Evolutionary conservation across 30 jellyfish, hydroid and myxozoan species (phyloP), one percentile per base, ranked within the genome.

Genomic region (Hydra vulgaris): DNA sequence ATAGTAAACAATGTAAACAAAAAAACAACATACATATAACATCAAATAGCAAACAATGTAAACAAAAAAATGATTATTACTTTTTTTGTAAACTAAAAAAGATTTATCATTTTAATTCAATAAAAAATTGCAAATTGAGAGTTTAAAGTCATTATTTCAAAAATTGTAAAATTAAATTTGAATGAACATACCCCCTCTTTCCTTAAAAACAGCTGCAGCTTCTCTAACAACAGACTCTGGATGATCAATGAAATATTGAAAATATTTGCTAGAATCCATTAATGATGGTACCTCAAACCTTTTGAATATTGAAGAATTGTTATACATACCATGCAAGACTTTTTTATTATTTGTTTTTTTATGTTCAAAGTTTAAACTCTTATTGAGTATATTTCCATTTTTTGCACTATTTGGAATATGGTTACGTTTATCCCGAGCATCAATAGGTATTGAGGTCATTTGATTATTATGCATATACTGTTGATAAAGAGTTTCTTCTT

Each of bases 401-500:
- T 4, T 8, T 1, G 75, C 25, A n/a, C 16, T 7, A 68, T 20
- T 68, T 7, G 75, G 85, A 17, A 78, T 66, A 40, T 78, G 21
- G 77, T 55, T 40, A 7, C 85, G 74, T 61, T 78, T 78, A 25
- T 78, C 85, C 21, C 85, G 26, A 21, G 55, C 54, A 19, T 54
- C 79, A 19, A 27, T 53, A 20, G 74, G 55, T 1, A 18, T 61
- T 19, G 26, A 20, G 40, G 27, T 0, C 7, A 12, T 40, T 17
- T 55, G 26, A 24, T 61, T 78, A 0, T 78, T 54, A n/a, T 78
- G 76, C 74, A 66, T 25, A 54, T 78, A 78, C 26, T 55, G 52
- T n/a, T 78, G 85, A 61, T 78, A 78, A 23, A 78, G 85, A 18
- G 27, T 7, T 18, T 78, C 85, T 17, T 78, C 85, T 54, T 78